phyloP scores from a whole-genome alignment of 2,888 invertebrate species.

The Brachycybe producta region DNA sequence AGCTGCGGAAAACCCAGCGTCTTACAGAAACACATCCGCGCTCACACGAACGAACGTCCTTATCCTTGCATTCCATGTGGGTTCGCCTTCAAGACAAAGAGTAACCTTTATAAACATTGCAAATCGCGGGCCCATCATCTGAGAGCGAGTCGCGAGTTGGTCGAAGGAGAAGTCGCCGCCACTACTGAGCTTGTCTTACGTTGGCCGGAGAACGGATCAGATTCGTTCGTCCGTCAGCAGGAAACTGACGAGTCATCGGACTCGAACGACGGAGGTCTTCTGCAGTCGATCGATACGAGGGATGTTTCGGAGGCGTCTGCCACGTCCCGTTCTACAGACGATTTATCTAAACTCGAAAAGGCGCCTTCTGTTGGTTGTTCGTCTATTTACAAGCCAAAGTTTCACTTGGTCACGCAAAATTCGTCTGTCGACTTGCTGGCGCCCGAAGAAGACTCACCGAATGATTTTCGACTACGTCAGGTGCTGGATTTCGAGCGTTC shows the following conservation, averaged over 20 bases:
- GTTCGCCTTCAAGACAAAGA: conserved; percentile 86
- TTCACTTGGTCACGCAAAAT: conserved; percentile 18
- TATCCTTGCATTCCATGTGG: conserved; percentile 80
- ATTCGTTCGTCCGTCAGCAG: no score
- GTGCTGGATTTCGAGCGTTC: no score
- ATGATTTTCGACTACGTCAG: neutral
- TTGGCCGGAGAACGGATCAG: no score
- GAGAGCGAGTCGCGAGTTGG: conserved; percentile 34
- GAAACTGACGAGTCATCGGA: conserved; percentile 3
- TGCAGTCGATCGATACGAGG: no score
- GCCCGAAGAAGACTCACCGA: neutral
- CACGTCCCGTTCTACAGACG: neutral
- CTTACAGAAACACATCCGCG: conserved; percentile 82
- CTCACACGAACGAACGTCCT: conserved; percentile 84
- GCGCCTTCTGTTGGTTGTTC: neutral
- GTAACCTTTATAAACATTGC: conserved; percentile 82
- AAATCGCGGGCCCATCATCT: conserved; percentile 54
- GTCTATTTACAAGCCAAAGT: conserved; percentile 20
- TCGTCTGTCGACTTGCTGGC: neutral
- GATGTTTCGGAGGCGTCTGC: conserved; percentile 3
- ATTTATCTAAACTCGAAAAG: neutral
- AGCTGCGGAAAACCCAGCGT: conserved; percentile 87
- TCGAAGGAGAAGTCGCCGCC: neutral
- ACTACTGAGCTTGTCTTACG: neutral
- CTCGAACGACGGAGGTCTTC: no score